Evolutionary conservation across 2,797 vertebrate species (phyloP), one percentile per base, ranked within the genome.

Genomic region (Lepus oiostolus): DNA sequence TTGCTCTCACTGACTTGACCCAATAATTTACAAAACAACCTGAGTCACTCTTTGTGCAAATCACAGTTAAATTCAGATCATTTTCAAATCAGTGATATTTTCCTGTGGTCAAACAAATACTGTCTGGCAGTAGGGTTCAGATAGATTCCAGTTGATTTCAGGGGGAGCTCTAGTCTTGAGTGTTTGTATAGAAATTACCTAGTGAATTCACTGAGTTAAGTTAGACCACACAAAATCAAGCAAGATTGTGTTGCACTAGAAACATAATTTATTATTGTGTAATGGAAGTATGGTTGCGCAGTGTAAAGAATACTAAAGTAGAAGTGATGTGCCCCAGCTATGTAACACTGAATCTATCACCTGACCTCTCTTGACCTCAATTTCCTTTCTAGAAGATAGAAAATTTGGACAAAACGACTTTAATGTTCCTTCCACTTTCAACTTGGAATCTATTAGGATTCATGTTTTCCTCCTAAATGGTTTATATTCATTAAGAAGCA

Each of bases 381-480:
- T 96, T 88, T 95, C 63, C 83, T 93, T 72, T 60, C 58, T 54
- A 77, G 79, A 79, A 92, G 90, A 95, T 52, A 83, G 71, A 58
- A 93, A 88, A 88, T 85, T 90, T 80, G 54, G 70, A 90, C 65
- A 81, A 92, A 96, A 96, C 82, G 71, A 88, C 85, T 94, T 90
- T 72, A 47, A 72, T 47, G 9, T 75, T 83, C 67, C 54, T 67
- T 93, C 80, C 50, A 26, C 63, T 85, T 93, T 95, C 67, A 86
- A 80, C 70, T 0, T 47, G 35, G 62, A 90, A 80, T 92, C 67
- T 82, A 86, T 65, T 54, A 90, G 52, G 85, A 95, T 88, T 94
- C 88, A 24, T 86, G 79, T 76, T 93, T 85, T 96, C 95, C 94
- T 95, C 81, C 88, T 71, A 50, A 72, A 70, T 60, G 52, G 42